Conservation (phyloP, 2,888 invertebrate species). For the Melanotus villosus region DNA sequence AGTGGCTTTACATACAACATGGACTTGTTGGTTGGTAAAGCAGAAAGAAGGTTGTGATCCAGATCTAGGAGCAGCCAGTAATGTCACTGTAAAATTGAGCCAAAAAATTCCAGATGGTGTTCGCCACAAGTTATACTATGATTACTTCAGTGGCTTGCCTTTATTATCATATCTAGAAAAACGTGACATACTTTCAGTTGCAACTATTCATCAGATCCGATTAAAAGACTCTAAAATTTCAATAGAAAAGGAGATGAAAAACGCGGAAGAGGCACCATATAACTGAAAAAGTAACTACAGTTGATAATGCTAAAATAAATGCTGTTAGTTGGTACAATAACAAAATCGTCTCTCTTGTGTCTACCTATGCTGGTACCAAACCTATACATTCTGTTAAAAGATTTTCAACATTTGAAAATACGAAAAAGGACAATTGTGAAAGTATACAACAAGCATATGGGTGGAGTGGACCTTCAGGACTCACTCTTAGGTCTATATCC, state of each 20-base stretch:
- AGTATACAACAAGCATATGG: constrained; percentile 40
- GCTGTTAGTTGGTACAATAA: constrained; percentile 26
- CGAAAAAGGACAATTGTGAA: constrained; percentile 2
- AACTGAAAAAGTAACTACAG: neutral
- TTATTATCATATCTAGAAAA: constrained; percentile 33
- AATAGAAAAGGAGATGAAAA: neutral
- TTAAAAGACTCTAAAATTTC: neutral
- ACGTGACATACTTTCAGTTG: constrained; percentile 30
- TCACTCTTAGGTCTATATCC: constrained; percentile 20
- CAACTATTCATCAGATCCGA: neutral
- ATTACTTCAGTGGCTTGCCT: constrained; percentile 51
- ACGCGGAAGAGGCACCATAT: neutral
- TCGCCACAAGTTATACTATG: constrained; percentile 51
- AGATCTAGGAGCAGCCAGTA: constrained; percentile 51
- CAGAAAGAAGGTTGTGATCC: constrained; percentile 23
- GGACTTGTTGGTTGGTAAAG: neutral
- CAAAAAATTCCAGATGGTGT: constrained; percentile 47
- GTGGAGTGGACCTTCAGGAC: constrained; percentile 26
- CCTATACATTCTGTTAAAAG: constrained; percentile 31
- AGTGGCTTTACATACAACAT: constrained; percentile 1
- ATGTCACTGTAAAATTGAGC: constrained; percentile 52
- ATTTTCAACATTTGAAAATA: constrained; percentile 25
- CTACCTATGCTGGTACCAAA: constrained; percentile 32
- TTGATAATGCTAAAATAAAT: neutral
- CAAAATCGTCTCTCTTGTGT: constrained; percentile 27